phyloP scores from a whole-genome alignment of 2,888 invertebrate genomes.

The Hypselothyrea guttata region DNA sequence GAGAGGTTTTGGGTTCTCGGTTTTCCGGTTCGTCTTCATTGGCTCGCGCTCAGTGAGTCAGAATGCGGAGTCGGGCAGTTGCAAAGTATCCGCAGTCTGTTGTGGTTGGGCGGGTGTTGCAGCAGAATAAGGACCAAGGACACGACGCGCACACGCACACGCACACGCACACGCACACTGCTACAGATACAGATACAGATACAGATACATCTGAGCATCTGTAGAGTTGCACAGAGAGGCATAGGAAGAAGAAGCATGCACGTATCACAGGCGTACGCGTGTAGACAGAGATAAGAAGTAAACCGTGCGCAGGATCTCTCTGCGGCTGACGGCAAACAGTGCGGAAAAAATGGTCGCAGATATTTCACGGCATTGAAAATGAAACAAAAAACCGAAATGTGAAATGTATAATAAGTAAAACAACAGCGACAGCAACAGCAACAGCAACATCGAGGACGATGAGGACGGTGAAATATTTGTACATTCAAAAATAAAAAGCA shows the following conservation, averaged over 20 bases:
- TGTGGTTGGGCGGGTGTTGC: constrained; percentile 66
- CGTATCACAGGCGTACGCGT: constrained; percentile 8
- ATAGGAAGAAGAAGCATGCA: neutral
- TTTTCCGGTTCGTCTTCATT: constrained; percentile 63
- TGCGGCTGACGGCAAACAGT: constrained; percentile 65
- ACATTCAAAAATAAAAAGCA: constrained; percentile 12
- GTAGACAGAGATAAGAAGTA: constrained; percentile 62
- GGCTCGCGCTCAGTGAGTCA: constrained; percentile 45
- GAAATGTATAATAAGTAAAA: constrained; percentile 54
- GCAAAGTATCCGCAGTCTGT: constrained; percentile 49
- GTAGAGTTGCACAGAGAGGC: too few relatives aligned
- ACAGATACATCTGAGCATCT: too few relatives aligned
- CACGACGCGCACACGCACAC: constrained; percentile 24
- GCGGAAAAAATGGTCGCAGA: constrained; percentile 72
- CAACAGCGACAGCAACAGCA: constrained; percentile 29
- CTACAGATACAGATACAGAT: constrained; percentile 13
- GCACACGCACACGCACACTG: constrained; percentile 12
- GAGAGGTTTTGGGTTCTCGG: constrained; percentile 30
- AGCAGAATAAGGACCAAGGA: constrained; percentile 62
- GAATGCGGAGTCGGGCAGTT: constrained; percentile 42
- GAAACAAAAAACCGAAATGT: constrained; percentile 47
- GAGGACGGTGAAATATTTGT: constrained; percentile 21
- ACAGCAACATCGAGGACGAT: too few relatives aligned
- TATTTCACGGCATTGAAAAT: constrained; percentile 64
- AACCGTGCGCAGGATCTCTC: constrained; percentile 74